Conservation (phyloP, 2,113 vertebrate species). For the Naja naja region DNA sequence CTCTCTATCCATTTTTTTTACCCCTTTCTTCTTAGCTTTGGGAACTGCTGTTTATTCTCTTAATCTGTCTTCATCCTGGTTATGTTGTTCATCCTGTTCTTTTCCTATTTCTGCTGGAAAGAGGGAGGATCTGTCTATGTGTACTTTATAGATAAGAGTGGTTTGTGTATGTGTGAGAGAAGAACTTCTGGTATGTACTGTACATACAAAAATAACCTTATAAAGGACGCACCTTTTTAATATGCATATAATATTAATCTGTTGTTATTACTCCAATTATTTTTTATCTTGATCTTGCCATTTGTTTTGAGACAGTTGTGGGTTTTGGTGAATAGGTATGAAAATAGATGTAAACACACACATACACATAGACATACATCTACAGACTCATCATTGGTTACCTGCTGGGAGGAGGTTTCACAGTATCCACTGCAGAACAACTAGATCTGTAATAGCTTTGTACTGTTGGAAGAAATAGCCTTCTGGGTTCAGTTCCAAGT, state of each 20-base stretch:
- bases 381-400: too few species aligned
- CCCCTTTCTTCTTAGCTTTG: background rate
- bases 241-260: background rate
- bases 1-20: background rate
- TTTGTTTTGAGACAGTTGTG: background rate
- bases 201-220: background rate
- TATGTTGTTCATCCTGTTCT: background rate
- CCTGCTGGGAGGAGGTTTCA: background rate
- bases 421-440: background rate
- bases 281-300: background rate
- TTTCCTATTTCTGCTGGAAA: background rate
- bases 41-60: background rate
- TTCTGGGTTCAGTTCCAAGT: too few species aligned
- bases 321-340: background rate
- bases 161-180: background rate
- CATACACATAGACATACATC: background rate
- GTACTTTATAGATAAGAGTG: background rate
- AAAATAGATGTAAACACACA: background rate
- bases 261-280: background rate
- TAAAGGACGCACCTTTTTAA: background rate
- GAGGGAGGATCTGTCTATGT: background rate
- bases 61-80: background rate
- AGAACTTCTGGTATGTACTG: background rate
- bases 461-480: too few species aligned
- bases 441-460: background rate